phyloP scores from a whole-genome alignment of 2,797 vertebrate species.

The Gymnodraco acuticeps region DNA sequence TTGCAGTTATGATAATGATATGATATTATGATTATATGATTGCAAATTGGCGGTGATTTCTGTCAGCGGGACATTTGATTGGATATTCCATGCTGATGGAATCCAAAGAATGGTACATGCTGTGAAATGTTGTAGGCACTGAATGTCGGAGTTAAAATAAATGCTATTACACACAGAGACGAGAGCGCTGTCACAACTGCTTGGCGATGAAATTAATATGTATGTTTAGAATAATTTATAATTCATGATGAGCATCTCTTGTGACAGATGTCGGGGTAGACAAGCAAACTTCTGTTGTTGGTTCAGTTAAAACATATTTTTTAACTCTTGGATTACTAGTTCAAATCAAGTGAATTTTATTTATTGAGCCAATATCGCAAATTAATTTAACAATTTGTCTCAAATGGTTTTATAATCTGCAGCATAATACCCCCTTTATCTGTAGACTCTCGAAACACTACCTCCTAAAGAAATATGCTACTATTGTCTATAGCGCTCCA shows the following conservation, averaged over 20 bases:
- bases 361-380: background rate
- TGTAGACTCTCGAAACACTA: background rate
- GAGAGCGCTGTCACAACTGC: background rate
- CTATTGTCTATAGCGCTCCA: too few species aligned
- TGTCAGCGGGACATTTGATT: slow-evolving; percentile 28
- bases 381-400: background rate
- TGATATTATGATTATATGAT: too few species aligned
- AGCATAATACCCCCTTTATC: background rate
- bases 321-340: background rate
- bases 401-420: background rate
- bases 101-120: slow-evolving; percentile 20
- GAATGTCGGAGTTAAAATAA: background rate
- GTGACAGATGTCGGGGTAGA: slow-evolving; percentile 17
- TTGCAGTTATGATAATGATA: slow-evolving; percentile 32
- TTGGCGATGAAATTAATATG: slow-evolving; percentile 5
- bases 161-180: background rate
- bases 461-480: too few species aligned
- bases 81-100: slow-evolving; percentile 8
- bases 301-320: background rate
- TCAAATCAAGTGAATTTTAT: background rate
- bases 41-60: slow-evolving; percentile 13
- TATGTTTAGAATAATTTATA: background rate
- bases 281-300: slow-evolving; percentile 18
- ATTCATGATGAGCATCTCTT: slow-evolving; percentile 7
- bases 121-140: background rate